These are phyloP conservation scores for Lissocephala sabroskyi DNA, from an alignment of 2,888 invertebrate genomes.

Conservation along the genomic window DNA sequence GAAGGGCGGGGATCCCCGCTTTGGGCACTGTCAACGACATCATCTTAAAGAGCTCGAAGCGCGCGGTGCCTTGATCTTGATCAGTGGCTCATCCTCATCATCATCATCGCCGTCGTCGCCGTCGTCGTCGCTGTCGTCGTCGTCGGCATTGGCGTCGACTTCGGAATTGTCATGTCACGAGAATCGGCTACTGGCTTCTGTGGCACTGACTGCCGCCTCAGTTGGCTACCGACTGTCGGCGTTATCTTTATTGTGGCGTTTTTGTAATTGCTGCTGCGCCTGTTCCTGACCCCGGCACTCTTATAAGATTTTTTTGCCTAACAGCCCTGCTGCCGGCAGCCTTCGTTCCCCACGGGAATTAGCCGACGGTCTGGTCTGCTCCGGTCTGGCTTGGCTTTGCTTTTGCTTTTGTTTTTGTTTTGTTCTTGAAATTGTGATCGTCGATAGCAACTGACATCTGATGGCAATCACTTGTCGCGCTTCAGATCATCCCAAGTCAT, in stretches of 20 bases:
- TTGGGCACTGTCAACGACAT: slow-evolving; percentile 61
- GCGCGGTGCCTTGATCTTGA: slow-evolving; percentile 37
- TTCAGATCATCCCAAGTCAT: slow-evolving; percentile 47
- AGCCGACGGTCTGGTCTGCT: slow-evolving; percentile 46
- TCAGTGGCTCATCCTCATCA: slow-evolving; percentile 25
- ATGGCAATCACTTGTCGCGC: slow-evolving; percentile 64
- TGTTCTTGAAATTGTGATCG: slow-evolving; percentile 64
- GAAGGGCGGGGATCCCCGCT: no score
- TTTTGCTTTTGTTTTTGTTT: slow-evolving; percentile 22
- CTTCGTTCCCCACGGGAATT: slow-evolving; percentile 53
- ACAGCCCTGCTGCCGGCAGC: slow-evolving; percentile 64
- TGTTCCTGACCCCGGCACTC: slow-evolving; percentile 19
- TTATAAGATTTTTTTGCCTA: slow-evolving; percentile 50
- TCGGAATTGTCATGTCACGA: slow-evolving; percentile 65
- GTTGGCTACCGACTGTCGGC: slow-evolving; percentile 29
- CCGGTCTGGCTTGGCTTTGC: no score
- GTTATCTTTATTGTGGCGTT: slow-evolving; percentile 42
- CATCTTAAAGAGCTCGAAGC: slow-evolving; percentile 46
- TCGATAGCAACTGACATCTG: slow-evolving; percentile 63
- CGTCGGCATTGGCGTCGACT: slow-evolving; percentile 35
- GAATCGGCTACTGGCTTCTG: slow-evolving; percentile 56
- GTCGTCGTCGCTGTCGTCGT: slow-evolving; percentile 1
- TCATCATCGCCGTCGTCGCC: neutral
- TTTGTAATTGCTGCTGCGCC: slow-evolving; percentile 39
- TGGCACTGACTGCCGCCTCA: slow-evolving; percentile 5